phyloP scores from a whole-genome alignment of 2,888 invertebrate species.

The Tinea pellionella region DNA sequence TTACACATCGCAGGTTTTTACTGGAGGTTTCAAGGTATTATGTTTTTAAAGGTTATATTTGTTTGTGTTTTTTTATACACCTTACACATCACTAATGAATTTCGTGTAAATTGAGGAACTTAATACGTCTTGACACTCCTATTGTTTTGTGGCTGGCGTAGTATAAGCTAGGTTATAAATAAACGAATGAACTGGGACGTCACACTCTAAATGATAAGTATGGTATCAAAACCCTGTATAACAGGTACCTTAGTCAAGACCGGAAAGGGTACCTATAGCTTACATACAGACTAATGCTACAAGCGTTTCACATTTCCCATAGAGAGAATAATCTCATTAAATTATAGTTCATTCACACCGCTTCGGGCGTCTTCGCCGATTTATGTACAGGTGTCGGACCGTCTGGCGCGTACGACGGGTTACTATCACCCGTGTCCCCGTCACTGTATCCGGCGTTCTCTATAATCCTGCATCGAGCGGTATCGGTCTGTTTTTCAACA shows the following conservation, averaged over 20 bases:
- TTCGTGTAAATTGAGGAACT: too few species aligned
- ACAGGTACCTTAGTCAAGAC: conserved; percentile 14
- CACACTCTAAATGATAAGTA: too few species aligned
- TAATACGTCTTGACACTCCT: too few species aligned
- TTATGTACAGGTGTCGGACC: conserved; percentile 56
- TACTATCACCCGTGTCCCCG: conserved; percentile 42
- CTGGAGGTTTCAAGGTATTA: too few species aligned
- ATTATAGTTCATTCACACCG: background rate
- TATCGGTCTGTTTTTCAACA: conserved; percentile 46
- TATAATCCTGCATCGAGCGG: conserved; percentile 56
- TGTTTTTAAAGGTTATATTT: too few species aligned
- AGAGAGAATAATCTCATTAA: conserved; percentile 23
- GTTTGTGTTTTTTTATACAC: too few species aligned
- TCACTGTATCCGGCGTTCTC: conserved; percentile 62
- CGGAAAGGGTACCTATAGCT: conserved; percentile 45
- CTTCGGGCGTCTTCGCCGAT: conserved; percentile 19
- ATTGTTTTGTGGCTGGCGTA: too few species aligned
- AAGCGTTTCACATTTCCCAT: conserved; percentile 67
- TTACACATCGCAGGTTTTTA: too few species aligned
- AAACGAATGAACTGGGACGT: too few species aligned
- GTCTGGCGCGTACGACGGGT: conserved; percentile 61
- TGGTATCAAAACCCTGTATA: background rate
- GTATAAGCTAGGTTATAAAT: too few species aligned
- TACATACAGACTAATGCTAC: conserved; percentile 47
- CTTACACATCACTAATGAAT: too few species aligned